These are phyloP conservation scores for Mycetomoellerius zeteki DNA, from an alignment of 1,140 invertebrate species.

Conservation along the genomic window DNA sequence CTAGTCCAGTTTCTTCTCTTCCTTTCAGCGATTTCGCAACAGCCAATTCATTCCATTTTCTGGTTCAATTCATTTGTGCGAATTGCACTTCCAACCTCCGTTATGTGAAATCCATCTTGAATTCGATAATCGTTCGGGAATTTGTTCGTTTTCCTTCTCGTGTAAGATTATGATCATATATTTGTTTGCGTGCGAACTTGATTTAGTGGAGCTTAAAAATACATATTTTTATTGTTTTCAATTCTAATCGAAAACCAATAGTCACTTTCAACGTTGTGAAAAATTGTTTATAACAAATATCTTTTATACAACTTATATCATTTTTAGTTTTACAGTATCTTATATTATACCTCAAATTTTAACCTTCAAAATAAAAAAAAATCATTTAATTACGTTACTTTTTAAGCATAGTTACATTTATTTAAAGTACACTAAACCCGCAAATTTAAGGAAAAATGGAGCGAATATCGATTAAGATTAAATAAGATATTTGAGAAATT, in stretches of 20 bases:
- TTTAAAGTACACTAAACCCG: no score
- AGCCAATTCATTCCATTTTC: constrained; percentile 41
- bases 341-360: no score
- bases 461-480: background rate
- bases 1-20: constrained; percentile 42
- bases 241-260: no score
- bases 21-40: constrained; percentile 29
- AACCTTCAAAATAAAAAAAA: no score
- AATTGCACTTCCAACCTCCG: constrained; percentile 27
- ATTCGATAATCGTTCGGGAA: background rate
- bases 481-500: background rate
- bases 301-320: no score
- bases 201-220: constrained; percentile 3
- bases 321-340: no score
- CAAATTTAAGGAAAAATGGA: no score
- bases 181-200: background rate
- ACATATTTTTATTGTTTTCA: background rate
- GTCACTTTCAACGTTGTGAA: no score
- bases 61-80: constrained; percentile 36
- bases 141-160: background rate
- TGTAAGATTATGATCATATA: background rate
- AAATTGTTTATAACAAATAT: no score
- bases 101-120: background rate
- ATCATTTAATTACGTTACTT: no score
- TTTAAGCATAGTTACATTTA: no score